Base-by-base conservation (phyloP, 2,113 vertebrate species). In the Etheostoma spectabile region DNA sequence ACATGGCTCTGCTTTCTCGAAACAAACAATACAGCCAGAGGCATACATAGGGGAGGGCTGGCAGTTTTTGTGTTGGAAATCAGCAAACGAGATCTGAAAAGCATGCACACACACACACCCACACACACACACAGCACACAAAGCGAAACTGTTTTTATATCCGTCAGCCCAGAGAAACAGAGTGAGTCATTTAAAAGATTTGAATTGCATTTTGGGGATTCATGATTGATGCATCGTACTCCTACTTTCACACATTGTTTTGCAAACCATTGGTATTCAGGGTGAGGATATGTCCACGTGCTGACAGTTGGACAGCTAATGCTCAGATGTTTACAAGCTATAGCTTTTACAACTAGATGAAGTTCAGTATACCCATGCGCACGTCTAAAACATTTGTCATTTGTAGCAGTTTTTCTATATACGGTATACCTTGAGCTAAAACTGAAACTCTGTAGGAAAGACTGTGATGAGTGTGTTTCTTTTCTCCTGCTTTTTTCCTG, bases 41-140 rank as follows among this genome's bases (percentile, higher is more conserved):
- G 89, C 90, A 3, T 94, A 92, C 82, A 92, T 82, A 0, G 79
- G 49, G 1, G 93, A 96, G 0, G 96, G 94, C 82, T 96, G 95
- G 92, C 98, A 99, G 73, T 97, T n/a, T n/a, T n/a, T 96, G 8
- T 96, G 95, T 88, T 98, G 97, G 92, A 99, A 99, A 75, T 98
- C 96, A 0, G 96, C 96, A 4, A 98, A 94, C 98, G 95, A 0
- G 97, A 98, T 94, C 98, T 99, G 94, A 83, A 57, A 74, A 22
- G 61, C 27, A 65, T 22, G 66, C 59, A 82, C 21, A 51, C 24
- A 74, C 64, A 75, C 27, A 79, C 53, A 80, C 30, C 16, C 8
- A 22, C 8, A 53, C 18, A 49, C 8, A 68, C 5, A 35, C 18
- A 38, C 69, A 73, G n/a, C 10, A 51, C 6, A 57, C 18, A 61